Percentiles rank a stretch among this genome's conserved stretches.
These are phyloP conservation scores for Symphodus melops DNA, from an alignment of 2,113 vertebrate species.

Conservation along the genomic window DNA sequence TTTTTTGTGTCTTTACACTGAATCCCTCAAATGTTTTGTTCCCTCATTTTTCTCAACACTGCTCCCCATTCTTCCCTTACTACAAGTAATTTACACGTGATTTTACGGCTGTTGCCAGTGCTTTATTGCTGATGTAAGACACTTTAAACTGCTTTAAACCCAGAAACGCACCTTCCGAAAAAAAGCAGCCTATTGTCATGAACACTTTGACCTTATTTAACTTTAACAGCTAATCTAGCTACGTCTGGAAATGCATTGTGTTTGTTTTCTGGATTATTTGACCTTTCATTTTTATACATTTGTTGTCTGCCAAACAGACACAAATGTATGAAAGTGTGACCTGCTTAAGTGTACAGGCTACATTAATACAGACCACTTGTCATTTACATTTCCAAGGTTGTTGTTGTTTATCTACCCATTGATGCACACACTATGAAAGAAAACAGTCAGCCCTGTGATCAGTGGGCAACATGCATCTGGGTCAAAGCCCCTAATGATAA, in stretches of 20 bases:
- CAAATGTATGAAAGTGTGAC: too few relatives aligned
- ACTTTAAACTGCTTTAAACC: constrained; percentile 8
- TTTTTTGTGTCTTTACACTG: constrained; percentile 26
- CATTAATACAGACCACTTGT: not conserved
- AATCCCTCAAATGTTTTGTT: constrained; percentile 23
- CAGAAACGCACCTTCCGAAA: constrained; percentile 1
- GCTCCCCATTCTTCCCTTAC: constrained; percentile 6
- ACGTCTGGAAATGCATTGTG: constrained; percentile 6
- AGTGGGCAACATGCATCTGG: too few relatives aligned
- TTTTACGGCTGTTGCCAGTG: constrained; percentile 12
- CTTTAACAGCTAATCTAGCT: constrained; percentile 1
- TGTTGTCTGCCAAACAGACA: too few relatives aligned
- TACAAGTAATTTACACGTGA: constrained; percentile 1
- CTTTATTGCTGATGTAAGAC: constrained; percentile 19
- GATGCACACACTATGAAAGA: too few relatives aligned
- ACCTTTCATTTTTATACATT: too few relatives aligned
- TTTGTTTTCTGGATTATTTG: not conserved
- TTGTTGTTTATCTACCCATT: not conserved
- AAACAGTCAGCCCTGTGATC: too few relatives aligned
- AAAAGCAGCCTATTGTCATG: not conserved
- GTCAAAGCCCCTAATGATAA: not conserved
- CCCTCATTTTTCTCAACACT: constrained; percentile 2
- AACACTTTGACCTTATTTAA: constrained; percentile 5
- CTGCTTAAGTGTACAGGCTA: not conserved
- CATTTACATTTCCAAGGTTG: not conserved